phyloP scores from a whole-genome alignment of 1,140 invertebrate species.

The Plectus sambesii region DNA sequence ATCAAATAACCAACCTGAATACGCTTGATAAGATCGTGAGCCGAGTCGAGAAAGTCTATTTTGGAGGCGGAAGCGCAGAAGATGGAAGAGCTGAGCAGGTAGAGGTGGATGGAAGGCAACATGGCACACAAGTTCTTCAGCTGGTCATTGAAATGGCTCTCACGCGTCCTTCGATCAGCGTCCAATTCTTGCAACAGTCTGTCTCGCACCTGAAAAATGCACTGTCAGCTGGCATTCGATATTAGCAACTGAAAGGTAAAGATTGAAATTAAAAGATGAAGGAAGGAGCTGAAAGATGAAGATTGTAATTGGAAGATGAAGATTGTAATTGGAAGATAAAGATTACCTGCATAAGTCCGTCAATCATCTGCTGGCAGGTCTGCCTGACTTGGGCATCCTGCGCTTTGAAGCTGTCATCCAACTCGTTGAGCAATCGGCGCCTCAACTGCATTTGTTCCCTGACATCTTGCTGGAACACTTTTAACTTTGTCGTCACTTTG shows the following conservation, averaged over 20 bases:
- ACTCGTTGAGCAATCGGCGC: slow-evolving; percentile 27
- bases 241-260: no score
- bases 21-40: slow-evolving; percentile 21
- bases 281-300: no score
- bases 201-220: slow-evolving; percentile 19
- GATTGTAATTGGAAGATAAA: no score
- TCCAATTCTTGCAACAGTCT: slow-evolving; percentile 17
- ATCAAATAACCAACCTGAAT: slow-evolving; percentile 10
- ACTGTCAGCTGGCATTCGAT: no score
- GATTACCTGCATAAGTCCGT: no score
- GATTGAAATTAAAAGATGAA: no score
- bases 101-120: slow-evolving; percentile 18
- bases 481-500: slow-evolving; percentile 28
- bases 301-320: no score
- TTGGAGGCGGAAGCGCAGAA: slow-evolving; percentile 43
- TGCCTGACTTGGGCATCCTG: no score
- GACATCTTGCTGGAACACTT: slow-evolving; percentile 34
- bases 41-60: slow-evolving; percentile 36
- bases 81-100: slow-evolving; percentile 34
- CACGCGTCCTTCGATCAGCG: slow-evolving; percentile 21
- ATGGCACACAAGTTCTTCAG: slow-evolving; percentile 16
- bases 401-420: slow-evolving; percentile 27
- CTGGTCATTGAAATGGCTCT: slow-evolving; percentile 21
- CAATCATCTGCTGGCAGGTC: no score
- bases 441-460: slow-evolving; percentile 34